These are phyloP conservation scores for Mormyrus iriodes DNA, from an alignment of 2,113 vertebrate genomes.

Conservation along the genomic window DNA sequence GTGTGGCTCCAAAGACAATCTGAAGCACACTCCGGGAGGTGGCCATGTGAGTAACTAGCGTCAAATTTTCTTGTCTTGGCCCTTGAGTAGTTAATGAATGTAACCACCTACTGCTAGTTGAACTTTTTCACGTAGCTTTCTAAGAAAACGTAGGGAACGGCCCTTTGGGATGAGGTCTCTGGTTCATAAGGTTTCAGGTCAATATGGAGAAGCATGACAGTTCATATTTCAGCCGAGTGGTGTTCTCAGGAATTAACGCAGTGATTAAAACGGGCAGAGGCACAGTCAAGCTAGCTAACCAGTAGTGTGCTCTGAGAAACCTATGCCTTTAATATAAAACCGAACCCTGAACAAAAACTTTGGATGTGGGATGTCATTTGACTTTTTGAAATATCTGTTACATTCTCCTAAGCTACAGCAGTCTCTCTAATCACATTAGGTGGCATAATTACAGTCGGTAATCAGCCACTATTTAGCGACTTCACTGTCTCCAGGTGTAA, in stretches of 20 bases:
- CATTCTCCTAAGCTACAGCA: not conserved
- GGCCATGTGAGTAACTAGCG: constrained; percentile 77
- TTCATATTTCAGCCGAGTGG: not conserved
- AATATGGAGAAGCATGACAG: not conserved
- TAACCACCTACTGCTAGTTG: not conserved
- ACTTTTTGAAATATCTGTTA: not conserved
- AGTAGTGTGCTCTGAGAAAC: not conserved
- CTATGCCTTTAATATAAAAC: not conserved
- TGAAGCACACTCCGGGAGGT: constrained; percentile 87
- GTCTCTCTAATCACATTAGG: not conserved
- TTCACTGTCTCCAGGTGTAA: not conserved
- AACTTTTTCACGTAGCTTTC: not conserved
- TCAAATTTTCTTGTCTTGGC: not conserved
- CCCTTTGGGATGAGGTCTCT: not conserved
- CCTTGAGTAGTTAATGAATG: not conserved
- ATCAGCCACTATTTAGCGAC: not conserved
- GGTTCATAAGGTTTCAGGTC: not conserved
- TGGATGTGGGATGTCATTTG: no score
- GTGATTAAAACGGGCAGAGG: not conserved
- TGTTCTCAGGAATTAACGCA: not conserved
- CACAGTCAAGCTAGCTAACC: not conserved
- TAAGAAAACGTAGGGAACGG: not conserved
- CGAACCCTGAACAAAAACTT: not conserved
- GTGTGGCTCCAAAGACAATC: constrained; percentile 94
- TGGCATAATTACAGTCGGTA: not conserved